Base-by-base conservation (phyloP, 2,113 vertebrate species). In the Eidolon helvum region DNA sequence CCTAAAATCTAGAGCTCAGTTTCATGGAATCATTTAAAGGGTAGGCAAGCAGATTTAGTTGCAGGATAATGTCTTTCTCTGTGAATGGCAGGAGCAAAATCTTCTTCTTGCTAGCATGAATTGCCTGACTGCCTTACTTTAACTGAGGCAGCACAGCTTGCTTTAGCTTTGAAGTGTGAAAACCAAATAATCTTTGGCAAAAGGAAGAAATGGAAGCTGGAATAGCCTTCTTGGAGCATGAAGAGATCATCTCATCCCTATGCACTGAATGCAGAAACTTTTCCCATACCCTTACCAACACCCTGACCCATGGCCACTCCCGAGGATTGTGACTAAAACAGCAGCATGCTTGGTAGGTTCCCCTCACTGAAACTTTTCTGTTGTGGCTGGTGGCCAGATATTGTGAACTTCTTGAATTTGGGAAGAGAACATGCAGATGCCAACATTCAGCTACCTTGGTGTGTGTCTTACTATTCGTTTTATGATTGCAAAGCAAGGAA, bases 111-210 rank as follows among this genome's bases (percentile, higher is more conserved):
- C 66, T 78, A 57, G 40, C 66, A 65, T 10, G 53, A 87, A 40
- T 33, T 40, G 66, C 69, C 74, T 35, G 33, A 28, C 30, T 78
- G 71, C 38, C 87, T 74, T 53, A 48, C 71, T 93, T 87, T 87
- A 68, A 92, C 45, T 18, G 75, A 96, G 80, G 72, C 87, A 85
- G 79, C 85, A 71, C 88, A 65, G 95, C 71, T 91, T 90, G 95
- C 65, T 38, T 90, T 72, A 94, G 86, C 68, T 82, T 83, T 78
- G 77, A 96, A 83, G 91, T 92, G 82, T 94, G 95, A 94, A 97
- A 95, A 82, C 57, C 55, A 84, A 69, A 79, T 91, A 61, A 79
- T 84, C 65, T 35, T 80, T 95, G 91, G 80, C 85, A 82, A 88
- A 77, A 33, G 6, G 16, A 78, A 87, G 61, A 55, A 40, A 61